Conservation (phyloP, 2,888 invertebrate genomes). For the Byasa hedistus region DNA sequence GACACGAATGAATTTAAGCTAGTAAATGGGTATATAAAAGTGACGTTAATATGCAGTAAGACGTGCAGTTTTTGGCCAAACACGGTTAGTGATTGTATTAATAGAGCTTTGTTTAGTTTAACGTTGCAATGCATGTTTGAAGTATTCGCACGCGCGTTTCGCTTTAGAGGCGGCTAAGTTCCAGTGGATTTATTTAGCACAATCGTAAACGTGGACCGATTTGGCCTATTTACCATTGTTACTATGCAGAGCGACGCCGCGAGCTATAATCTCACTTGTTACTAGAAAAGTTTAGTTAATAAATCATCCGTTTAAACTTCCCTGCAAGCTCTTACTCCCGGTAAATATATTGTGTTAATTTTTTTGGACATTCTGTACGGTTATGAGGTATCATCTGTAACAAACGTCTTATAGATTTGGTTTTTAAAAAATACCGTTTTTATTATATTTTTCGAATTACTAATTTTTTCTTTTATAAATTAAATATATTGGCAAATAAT, state of each 20-base stretch:
- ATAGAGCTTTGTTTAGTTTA: background rate
- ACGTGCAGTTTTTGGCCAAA: no score
- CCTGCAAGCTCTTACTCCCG: background rate
- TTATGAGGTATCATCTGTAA: no score
- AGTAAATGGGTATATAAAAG: no score
- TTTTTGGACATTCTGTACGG: no score
- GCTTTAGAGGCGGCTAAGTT: background rate
- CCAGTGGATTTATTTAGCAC: constrained; percentile 1
- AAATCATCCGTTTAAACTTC: background rate
- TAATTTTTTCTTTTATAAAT: no score
- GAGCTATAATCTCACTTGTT: background rate
- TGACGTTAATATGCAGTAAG: no score
- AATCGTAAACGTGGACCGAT: constrained; percentile 1
- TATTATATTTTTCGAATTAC: no score
- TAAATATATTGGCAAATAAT: no score
- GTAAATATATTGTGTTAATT: no score
- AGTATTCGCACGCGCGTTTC: constrained; percentile 13
- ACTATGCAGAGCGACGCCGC: background rate
- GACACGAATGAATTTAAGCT: no score
- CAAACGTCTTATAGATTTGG: no score
- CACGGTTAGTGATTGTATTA: background rate
- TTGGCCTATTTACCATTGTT: background rate
- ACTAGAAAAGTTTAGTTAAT: background rate
- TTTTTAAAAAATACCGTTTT: no score
- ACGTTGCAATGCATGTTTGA: background rate